Base-by-base conservation (phyloP, 1,140 invertebrate species). In the Metaphire vulgaris region DNA sequence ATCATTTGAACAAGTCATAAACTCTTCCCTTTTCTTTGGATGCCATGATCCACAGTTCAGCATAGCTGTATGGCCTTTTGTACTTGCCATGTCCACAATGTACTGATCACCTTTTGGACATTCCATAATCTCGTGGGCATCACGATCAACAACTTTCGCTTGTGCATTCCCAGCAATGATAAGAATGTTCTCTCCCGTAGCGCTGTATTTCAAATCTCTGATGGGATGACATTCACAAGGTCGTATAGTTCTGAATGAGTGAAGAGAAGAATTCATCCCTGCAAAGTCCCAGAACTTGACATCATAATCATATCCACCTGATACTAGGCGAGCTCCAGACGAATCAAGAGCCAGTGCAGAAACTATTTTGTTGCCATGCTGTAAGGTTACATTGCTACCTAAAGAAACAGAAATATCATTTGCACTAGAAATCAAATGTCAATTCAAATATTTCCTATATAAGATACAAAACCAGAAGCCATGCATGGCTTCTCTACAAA, bases 201-300 rank as follows among this genome's bases (percentile, higher is more conserved):
- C 90, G 0, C 94, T 97, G 85, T 97, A 99, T 77, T 96, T 92
- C 0, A 99, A 82, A 74, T 90, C 90, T 81, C 92, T 92, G 41
- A 99, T 96, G 0, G 94, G 94, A 87, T 99, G 94, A 83, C 89
- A 94, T 85, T 98, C 96, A 86, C 94, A 97, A 0, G 97, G 97
- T 79, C 92, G 90, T 6, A 98, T 86, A 0, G 92, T 93, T n/a
- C 97, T 89, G 83, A 98, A 99, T 79, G 93, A 93, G 72, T 92
- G 89, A 86, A 97, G 89, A 0, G 91, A 90, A 0, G 92, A 89
- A 85, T 99, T 96, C 95, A 99, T 98, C 12, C 96, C 96, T 75
- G 94, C 92, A 89, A 99, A 99, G 87, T 99, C 97, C 94, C 95
- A 99, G 79, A 99, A 93, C 76, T 92, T 92, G 0, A 99, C 92